Evolutionary conservation across 2,888 invertebrate species (phyloP), one percentile per base, ranked within the genome.

Genomic region (Drosophila eohydei): DNA sequence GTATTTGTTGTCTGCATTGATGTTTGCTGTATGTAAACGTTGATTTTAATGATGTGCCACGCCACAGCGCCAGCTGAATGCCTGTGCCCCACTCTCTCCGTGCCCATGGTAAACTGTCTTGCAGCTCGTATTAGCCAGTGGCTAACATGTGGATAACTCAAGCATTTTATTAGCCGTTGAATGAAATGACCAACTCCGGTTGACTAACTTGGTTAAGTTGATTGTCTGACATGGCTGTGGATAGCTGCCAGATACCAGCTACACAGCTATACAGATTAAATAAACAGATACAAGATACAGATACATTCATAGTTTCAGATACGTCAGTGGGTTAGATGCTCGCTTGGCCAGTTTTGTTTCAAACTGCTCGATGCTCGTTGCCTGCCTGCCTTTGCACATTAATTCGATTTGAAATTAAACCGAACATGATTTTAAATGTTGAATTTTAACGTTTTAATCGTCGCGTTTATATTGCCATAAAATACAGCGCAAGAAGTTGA

Each of bases 371-470:
- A 56, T 44, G 44, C 44, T 44, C 14, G 7, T 28, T 12, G 44
- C 7, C 30, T 72, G 61, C 55, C 61, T 66, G 69, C 61, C 64
- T 69, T 51, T 51, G 70, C 55, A 63, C 86, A 83, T 88, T 83
- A 81, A 86, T 80, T 74, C 74, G 83, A 76, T 76, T 80, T 76
- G 74, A 89, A 89, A 87, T 89, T 84, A 87, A 87, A 79, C 84
- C 81, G 73, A 84, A 90, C 90, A 90, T 83, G 90, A 81, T 90
- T 90, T 90, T 90, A 83, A 88, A 90, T 88, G 90, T 87, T 78
- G 81, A 63, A 82, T 90, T 85, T 86, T 88, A 81, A 86, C 83
- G 85, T 81, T 90, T 88, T 90, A 90, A 90, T 90, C 81, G 89
- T 78, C 77, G 79, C 89, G 81, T 84, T 88, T 87, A 89, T 86